Evolutionary conservation across 2,888 invertebrate genomes (phyloP).

Genomic region (Hemistola chrysoprasaria): DNA sequence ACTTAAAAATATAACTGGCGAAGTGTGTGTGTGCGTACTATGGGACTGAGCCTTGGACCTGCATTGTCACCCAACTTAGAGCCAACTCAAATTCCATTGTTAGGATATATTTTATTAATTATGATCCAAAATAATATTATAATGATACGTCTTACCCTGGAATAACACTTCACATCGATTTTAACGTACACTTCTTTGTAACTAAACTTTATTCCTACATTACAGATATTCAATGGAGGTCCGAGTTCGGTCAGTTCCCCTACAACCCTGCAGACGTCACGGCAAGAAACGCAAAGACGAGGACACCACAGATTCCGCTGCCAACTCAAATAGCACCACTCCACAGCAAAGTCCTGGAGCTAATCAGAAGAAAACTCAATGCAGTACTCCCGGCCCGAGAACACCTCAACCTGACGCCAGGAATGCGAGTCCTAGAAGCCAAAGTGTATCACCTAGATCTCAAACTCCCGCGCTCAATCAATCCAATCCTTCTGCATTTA

Average conservation of each 20-base stretch:
- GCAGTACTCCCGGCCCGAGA: conserved; percentile 61
- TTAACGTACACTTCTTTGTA: not conserved
- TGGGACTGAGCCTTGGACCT: too few species aligned
- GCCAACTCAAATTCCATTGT: too few species aligned
- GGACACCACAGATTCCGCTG: conserved; percentile 72
- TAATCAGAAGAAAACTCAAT: conserved; percentile 65
- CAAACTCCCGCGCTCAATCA: conserved; percentile 68
- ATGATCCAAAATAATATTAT: too few species aligned
- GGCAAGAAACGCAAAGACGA: conserved; percentile 91
- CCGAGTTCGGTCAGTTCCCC: conserved; percentile 91
- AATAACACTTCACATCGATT: too few species aligned
- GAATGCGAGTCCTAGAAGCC: conserved; percentile 72
- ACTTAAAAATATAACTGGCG: too few species aligned
- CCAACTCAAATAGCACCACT: conserved; percentile 48
- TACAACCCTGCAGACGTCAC: conserved; percentile 91
- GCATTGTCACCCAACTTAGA: too few species aligned
- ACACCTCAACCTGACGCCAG: conserved; percentile 69
- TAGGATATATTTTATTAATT: too few species aligned
- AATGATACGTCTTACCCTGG: too few species aligned
- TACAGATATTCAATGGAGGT: conserved; percentile 93
- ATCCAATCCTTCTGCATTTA: conserved; percentile 59
- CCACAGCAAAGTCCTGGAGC: conserved; percentile 61
- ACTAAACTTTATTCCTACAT: conserved; percentile 26
- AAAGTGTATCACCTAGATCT: conserved; percentile 81
- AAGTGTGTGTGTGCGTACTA: too few species aligned